Base-by-base conservation (phyloP, 2,888 invertebrate genomes). In the Noctua janthina region DNA sequence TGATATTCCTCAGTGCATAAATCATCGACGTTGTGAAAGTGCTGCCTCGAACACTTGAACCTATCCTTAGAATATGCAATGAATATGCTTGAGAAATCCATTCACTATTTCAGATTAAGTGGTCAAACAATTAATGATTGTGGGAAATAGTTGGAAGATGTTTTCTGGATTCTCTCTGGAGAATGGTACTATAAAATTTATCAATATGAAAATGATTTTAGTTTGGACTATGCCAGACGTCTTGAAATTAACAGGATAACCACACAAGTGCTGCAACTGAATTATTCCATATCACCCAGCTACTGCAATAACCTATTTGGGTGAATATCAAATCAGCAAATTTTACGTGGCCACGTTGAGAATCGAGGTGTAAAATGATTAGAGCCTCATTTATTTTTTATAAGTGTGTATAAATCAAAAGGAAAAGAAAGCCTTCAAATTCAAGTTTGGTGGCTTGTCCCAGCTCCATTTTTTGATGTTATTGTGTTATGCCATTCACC, bases 21-120 rank as follows among this genome's bases (percentile, higher is more conserved):
- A 86, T 85, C 78, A 89, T 59, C 56, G 51, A 43, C 68, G n/a
- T 56, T 78, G 83, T 82, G 86, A 88, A 88, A 88, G 88, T 74
- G 49, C 49, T 70, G 75, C 76, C 72, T 79, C 35, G 73, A 74
- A 72, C 76, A 83, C 20, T 86, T 77, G 56, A 70, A 72, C 68
- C 76, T 76, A 79, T 78, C 73, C 76, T 56, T 66, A 73, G 49
- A 66, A 66, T 72, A 15, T 59, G 73, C 68, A 76, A 82, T 67
- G 77, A 35, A 66, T 83, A 51, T 78, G 70, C 49, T 81, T 68
- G 81, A 39, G 64, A 67, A 85, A 80, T 74, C 70, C 66, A 71
- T 85, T 84, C 59, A 79, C 80, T 74, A 67, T 59, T 74, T 46
- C 56, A 64, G 79, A 66, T 59, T 51, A 74, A 15, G 35, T 66